A percentile compares a stretch with the other conserved stretches of the same genome.
Evolutionary conservation across 1,140 invertebrate genomes (phyloP).

Genomic region (Teleogryllus occipitalis): DNA sequence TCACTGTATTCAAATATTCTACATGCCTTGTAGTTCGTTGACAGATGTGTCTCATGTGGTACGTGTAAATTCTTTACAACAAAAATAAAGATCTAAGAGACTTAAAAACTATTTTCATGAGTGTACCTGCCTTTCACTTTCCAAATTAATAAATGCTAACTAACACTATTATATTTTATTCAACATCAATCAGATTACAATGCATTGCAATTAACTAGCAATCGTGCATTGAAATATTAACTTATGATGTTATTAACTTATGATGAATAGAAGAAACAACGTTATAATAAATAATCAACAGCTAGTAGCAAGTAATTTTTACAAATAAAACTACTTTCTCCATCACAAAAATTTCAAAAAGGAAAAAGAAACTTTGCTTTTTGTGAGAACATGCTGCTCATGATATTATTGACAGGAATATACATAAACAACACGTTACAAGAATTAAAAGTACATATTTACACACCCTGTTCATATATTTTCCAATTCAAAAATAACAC

Average conservation of each 20-base stretch:
- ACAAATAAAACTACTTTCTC: background rate
- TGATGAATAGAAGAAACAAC: background rate
- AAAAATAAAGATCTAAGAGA: too few relatives aligned
- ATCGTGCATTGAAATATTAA: background rate
- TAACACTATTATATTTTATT: background rate
- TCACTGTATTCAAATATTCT: too few relatives aligned
- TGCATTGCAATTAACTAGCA: background rate
- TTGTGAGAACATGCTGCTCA: background rate
- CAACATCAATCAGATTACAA: background rate
- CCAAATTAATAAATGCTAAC: background rate
- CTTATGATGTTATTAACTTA: background rate
- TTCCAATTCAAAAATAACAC: too few relatives aligned
- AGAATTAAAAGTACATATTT: too few relatives aligned
- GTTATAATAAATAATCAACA: background rate
- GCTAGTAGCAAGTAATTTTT: background rate
- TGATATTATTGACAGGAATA: too few relatives aligned
- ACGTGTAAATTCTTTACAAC: too few relatives aligned
- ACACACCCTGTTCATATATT: too few relatives aligned
- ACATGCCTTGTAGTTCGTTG: too few relatives aligned
- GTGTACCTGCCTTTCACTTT: background rate
- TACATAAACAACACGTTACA: too few relatives aligned
- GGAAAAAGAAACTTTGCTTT: background rate
- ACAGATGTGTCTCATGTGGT: too few relatives aligned
- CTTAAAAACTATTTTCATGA: too few relatives aligned
- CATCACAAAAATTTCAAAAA: background rate